Base-by-base conservation (phyloP, 2,797 vertebrate species). In the Graptemys geographica region DNA sequence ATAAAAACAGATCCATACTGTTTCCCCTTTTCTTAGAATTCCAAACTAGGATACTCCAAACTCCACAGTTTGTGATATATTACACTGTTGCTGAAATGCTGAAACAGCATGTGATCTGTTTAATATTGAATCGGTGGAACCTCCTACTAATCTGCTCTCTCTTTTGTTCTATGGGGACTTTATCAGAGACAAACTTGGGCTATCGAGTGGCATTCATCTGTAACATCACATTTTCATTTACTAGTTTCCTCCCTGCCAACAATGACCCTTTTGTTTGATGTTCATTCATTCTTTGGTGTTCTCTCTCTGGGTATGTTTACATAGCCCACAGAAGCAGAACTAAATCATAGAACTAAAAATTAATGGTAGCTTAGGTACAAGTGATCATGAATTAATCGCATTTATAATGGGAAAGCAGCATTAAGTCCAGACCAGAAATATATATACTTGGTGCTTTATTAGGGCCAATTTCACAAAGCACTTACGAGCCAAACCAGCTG, bases 181-280 rank as follows among this genome's bases (percentile, higher is more conserved):
- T 95, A 85, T 82, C 76, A 89, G 52, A 91, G 57, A 33, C 23
- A 93, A 53, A 49, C 49, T 79, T 92, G 55, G 83, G 76, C 92
- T 91, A 89, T 79, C 83, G 87, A 27, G 79, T 95, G 80, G 72
- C 88, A 91, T 88, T 93, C 85, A 81, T 82, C 83, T 82, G 87
- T 87, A 95, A 72, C 76, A 83, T 89, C 84, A 82, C n/a, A 86
- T 89, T 81, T 93, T 93, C 74, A 83, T 90, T 90, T 85, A 94
- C 21, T 41, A 3, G 2, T 33, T 83, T 92, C 52, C 52, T 92
- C 85, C 95, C 81, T 92, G 79, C 84, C 79, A 88, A 65, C 33
- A 84, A 27, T 33, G 52, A 74, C 57, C 57, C 31, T 95, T 95
- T 84, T 84, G 79, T 72, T 81, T 81, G 47, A 31, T 49, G 15